Base-by-base conservation (phyloP, 2,797 vertebrate genomes). In the Botia kubotai region DNA sequence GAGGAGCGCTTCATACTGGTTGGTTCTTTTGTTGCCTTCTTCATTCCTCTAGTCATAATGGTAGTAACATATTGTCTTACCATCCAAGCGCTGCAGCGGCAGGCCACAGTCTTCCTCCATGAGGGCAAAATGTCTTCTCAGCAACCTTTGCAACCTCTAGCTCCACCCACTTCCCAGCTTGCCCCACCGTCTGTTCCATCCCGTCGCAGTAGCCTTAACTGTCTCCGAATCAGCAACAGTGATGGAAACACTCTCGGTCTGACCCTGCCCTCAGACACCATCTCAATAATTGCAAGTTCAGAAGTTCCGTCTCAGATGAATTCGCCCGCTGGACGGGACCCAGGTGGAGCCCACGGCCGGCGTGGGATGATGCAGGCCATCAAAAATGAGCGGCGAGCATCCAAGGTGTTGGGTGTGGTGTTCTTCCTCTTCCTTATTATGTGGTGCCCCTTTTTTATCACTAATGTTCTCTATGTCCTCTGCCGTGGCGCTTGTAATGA, bases 401-500 rank as follows among this genome's bases (percentile, higher is more conserved):
- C 97, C 6, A 99, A 99, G 92, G 97, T 99, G 74, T 91, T 99
- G 87, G 97, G 98, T 67, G 96, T 99, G 0, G 98, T 99, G 87
- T 99, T 99, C 94, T 98, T 99, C 92, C 93, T 99, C 90, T 99
- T 99, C 91, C 95, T 99, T 80, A 77, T 99, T 87, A 98, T 99
- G 98, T 99, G 98, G 98, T 99, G 98, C 88, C 98, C 98, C 0
- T 99, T 99, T 83, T 99, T 99, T 91, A 96, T 99, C 91, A 99
- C 98, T 23, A 99, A 99, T 36, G 96, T 99, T 87, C 94, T 98
- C 88, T 96, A 93, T 0, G 98, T 98, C 17, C 93, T 99, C 79
- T 99, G 98, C 89, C 93, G 88, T 3, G 93, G 92, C 50, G 90
- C 96, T 62, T 99, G 98, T 7, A 93, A 97, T 0, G 93, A 94